These are phyloP conservation scores for Propithecus deckenii DNA, from an alignment of 2,797 vertebrate species.

Conservation along the genomic window DNA sequence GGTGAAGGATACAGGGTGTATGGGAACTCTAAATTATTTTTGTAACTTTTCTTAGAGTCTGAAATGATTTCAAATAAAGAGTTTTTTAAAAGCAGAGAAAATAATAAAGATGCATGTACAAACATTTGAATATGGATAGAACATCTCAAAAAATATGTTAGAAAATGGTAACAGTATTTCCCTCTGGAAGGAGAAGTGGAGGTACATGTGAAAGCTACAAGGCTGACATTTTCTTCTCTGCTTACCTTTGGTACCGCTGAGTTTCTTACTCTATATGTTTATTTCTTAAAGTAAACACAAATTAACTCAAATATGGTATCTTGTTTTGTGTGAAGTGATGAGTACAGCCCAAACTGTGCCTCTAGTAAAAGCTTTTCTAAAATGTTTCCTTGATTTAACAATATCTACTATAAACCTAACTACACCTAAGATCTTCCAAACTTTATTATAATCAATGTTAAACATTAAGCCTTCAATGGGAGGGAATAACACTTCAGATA, in stretches of 20 bases:
- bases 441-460: neutral
- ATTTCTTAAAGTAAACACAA: slow-evolving; percentile 16
- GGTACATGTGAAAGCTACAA: neutral
- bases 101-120: neutral
- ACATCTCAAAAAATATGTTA: neutral
- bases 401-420: neutral
- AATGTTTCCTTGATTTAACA: neutral
- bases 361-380: neutral
- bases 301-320: neutral
- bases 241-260: neutral
- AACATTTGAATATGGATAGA: neutral
- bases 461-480: neutral
- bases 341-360: neutral
- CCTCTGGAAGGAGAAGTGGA: neutral
- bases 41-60: neutral
- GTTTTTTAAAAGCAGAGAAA: neutral
- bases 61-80: slow-evolving; percentile 43
- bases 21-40: neutral
- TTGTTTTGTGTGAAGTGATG: neutral
- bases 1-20: neutral
- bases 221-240: neutral
- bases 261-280: neutral
- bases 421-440: neutral
- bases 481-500: slow-evolving; percentile 12
- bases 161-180: neutral